These are phyloP conservation scores for Sericinus montela DNA, from an alignment of 2,888 invertebrate species.

Conservation along the genomic window DNA sequence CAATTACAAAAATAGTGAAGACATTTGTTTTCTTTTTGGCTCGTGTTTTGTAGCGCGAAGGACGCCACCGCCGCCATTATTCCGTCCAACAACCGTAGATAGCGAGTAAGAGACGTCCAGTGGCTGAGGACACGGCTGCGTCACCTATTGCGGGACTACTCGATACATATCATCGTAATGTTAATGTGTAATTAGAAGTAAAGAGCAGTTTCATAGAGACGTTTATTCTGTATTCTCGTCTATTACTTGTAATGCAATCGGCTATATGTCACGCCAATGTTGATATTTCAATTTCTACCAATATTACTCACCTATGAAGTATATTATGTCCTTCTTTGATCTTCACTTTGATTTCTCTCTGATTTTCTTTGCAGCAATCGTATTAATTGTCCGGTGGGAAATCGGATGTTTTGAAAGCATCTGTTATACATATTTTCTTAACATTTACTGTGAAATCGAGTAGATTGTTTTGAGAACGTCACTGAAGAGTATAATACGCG, in stretches of 20 bases:
- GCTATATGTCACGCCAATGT: slow-evolving; percentile 71
- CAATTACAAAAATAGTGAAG: not conserved
- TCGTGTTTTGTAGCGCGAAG: slow-evolving; percentile 29
- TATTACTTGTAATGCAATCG: slow-evolving; percentile 71
- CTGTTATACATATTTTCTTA: slow-evolving; percentile 35
- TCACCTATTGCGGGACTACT: slow-evolving; percentile 83
- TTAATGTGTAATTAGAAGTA: slow-evolving; percentile 78
- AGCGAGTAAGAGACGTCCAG: slow-evolving; percentile 80
- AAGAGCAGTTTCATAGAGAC: slow-evolving; percentile 78
- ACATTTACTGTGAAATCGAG: slow-evolving; percentile 65
- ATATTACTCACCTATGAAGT: slow-evolving; percentile 51
- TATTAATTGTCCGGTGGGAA: slow-evolving; percentile 3
- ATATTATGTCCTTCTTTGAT: slow-evolving; percentile 31
- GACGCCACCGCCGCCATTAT: slow-evolving; percentile 73
- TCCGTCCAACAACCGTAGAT: slow-evolving; percentile 80
- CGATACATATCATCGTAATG: slow-evolving; percentile 86
- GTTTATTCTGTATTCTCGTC: slow-evolving; percentile 77
- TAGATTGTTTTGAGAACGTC: slow-evolving; percentile 52
- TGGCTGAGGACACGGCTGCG: slow-evolving; percentile 79
- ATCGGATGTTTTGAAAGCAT: not conserved
- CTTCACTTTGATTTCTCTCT: slow-evolving; percentile 24
- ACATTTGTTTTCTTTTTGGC: slow-evolving; percentile 25
- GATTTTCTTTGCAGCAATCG: slow-evolving; percentile 17
- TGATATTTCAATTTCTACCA: slow-evolving; percentile 40
- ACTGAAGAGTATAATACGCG: slow-evolving; percentile 48